Conservation (phyloP, 2,888 invertebrate species). For the Dicycla oo region DNA sequence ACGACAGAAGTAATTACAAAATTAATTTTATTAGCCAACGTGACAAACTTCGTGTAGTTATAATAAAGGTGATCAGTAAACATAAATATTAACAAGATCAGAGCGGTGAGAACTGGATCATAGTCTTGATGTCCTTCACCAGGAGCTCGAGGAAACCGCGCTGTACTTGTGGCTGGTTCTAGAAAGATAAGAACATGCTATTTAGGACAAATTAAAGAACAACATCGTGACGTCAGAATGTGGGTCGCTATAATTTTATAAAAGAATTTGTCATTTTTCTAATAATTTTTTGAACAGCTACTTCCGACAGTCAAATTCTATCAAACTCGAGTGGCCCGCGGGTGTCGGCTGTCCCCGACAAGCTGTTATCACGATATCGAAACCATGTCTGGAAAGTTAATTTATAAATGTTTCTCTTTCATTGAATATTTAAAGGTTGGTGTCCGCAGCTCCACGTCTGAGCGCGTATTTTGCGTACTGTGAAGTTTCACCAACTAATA, state of each 20-base stretch:
- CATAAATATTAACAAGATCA: slow-evolving; percentile 54
- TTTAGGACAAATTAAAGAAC: neutral
- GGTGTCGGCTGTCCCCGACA: too few relatives aligned
- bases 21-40: slow-evolving; percentile 59
- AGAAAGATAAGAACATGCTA: neutral
- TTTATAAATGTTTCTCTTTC: too few relatives aligned
- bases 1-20: slow-evolving; percentile 50
- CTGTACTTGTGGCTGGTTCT: slow-evolving; percentile 91
- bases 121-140: slow-evolving; percentile 94
- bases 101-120: slow-evolving; percentile 94
- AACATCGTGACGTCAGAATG: too few relatives aligned
- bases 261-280: neutral
- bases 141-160: slow-evolving; percentile 94
- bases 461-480: too few relatives aligned
- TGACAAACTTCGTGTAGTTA: slow-evolving; percentile 41
- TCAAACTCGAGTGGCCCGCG: too few relatives aligned
- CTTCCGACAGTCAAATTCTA: too few relatives aligned
- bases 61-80: slow-evolving; percentile 32
- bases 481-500: too few relatives aligned
- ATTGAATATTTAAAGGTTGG: too few relatives aligned
- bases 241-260: too few relatives aligned
- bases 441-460: too few relatives aligned
- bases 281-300: neutral
- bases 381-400: too few relatives aligned
- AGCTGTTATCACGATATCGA: too few relatives aligned